Evolutionary conservation across 1,140 invertebrate species (phyloP).

Genomic region (Eupeodes corollae): DNA sequence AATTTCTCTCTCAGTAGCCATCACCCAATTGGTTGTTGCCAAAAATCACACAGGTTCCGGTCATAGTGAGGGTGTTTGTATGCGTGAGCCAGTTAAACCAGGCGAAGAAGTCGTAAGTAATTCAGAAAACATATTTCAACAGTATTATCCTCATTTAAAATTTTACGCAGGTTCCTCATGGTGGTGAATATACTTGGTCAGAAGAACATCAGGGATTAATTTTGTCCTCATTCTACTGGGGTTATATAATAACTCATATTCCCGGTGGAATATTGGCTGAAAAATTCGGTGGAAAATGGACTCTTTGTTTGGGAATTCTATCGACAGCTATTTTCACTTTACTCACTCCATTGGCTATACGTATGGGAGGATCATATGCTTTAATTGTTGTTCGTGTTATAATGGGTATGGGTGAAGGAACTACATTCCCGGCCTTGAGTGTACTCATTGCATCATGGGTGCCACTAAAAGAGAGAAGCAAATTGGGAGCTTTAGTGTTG

Average conservation of each 20-base stretch:
- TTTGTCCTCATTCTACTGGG: constrained; percentile 49
- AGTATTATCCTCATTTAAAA: not conserved
- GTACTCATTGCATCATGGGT: constrained; percentile 64
- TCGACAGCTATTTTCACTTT: constrained; percentile 64
- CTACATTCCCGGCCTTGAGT: constrained; percentile 64
- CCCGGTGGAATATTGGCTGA: constrained; percentile 57
- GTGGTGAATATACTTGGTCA: constrained; percentile 21
- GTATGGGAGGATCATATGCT: constrained; percentile 43
- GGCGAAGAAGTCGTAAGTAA: constrained; percentile 1
- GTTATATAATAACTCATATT: constrained; percentile 47
- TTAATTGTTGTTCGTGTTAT: constrained; percentile 53
- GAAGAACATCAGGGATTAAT: constrained; percentile 43
- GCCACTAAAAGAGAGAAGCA: constrained; percentile 56
- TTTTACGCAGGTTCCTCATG: not conserved
- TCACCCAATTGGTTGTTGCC: constrained; percentile 69
- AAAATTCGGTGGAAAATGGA: constrained; percentile 63
- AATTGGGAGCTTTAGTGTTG: constrained; percentile 61
- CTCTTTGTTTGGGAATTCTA: constrained; percentile 59
- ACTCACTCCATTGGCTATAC: constrained; percentile 52
- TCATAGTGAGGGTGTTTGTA: constrained; percentile 15
- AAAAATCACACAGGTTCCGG: constrained; percentile 15
- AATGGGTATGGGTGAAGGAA: constrained; percentile 62
- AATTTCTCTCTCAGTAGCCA: constrained; percentile 76
- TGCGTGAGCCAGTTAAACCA: constrained; percentile 14
- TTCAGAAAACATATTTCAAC: not conserved